Conservation (phyloP, 2,888 invertebrate species). For the Ceriagrion tenellum region DNA sequence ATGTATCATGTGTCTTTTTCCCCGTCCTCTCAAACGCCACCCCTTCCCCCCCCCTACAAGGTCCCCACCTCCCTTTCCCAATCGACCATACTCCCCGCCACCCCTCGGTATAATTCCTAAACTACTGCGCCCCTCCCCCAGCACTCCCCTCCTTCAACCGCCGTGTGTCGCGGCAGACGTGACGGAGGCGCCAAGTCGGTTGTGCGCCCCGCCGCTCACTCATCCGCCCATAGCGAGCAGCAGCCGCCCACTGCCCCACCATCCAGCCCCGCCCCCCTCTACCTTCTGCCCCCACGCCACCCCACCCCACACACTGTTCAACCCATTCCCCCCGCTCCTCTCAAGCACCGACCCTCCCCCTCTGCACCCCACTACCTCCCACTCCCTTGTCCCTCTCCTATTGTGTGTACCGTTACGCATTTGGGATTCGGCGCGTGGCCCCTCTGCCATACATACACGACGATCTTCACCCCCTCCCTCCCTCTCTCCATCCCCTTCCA, state of each 20-base stretch:
- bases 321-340: neutral
- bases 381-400: neutral
- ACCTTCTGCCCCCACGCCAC: too few relatives aligned
- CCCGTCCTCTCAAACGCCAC: neutral
- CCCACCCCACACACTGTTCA: too few relatives aligned
- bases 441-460: constrained; percentile 3
- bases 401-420: constrained; percentile 11
- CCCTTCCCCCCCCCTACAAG: too few relatives aligned
- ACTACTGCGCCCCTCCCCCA: neutral
- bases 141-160: neutral
- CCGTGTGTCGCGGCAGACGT: neutral
- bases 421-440: constrained; percentile 36
- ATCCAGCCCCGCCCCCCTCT: neutral
- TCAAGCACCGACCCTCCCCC: neutral
- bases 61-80: neutral
- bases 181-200: constrained; percentile 15
- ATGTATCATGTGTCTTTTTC: neutral
- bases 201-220: neutral
- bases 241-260: neutral
- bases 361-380: neutral
- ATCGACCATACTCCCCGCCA: neutral
- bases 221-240: neutral
- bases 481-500: neutral
- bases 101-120: too few relatives aligned
- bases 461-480: neutral